A percentile compares a stretch with the other conserved stretches of the same genome.
Evolutionary conservation across 2,113 vertebrate species (phyloP).

Genomic region (Syngnathus floridae): DNA sequence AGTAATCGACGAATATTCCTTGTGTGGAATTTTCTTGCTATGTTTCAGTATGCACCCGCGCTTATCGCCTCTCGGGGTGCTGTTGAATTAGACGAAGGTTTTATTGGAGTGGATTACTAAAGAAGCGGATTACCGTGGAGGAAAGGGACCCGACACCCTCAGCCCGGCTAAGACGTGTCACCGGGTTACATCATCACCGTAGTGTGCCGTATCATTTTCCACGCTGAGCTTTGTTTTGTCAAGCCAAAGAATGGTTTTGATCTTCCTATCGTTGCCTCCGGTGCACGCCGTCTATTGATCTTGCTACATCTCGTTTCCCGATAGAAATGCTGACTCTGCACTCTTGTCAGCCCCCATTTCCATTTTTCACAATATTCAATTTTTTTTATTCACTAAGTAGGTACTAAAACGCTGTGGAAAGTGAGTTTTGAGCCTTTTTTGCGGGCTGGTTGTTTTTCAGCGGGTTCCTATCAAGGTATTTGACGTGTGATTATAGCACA

Average conservation of each 20-base stretch:
- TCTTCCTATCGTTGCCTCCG: slow-evolving; percentile 36
- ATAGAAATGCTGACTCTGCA: slow-evolving; percentile 46
- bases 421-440: slow-evolving; percentile 27
- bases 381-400: slow-evolving; percentile 39
- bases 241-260: slow-evolving; percentile 29
- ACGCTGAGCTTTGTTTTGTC: slow-evolving; percentile 25
- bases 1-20: background rate
- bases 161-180: slow-evolving; percentile 42
- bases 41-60: background rate
- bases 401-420: slow-evolving; percentile 33
- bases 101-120: slow-evolving; percentile 60
- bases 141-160: slow-evolving; percentile 31
- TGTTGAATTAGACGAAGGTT: slow-evolving; percentile 31
- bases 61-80: slow-evolving; percentile 26
- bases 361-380: slow-evolving; percentile 9
- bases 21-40: background rate
- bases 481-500: slow-evolving; percentile 48
- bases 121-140: slow-evolving; percentile 48
- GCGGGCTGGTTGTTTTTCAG: slow-evolving; percentile 16
- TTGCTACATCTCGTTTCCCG: slow-evolving; percentile 30
- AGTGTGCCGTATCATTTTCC: slow-evolving; percentile 31
- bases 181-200: slow-evolving; percentile 5
- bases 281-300: slow-evolving; percentile 52
- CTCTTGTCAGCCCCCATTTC: slow-evolving; percentile 39
- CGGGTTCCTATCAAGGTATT: slow-evolving; percentile 24